These are phyloP conservation scores for Prionace glauca DNA, from an alignment of 2,797 vertebrate genomes.

Conservation along the genomic window DNA sequence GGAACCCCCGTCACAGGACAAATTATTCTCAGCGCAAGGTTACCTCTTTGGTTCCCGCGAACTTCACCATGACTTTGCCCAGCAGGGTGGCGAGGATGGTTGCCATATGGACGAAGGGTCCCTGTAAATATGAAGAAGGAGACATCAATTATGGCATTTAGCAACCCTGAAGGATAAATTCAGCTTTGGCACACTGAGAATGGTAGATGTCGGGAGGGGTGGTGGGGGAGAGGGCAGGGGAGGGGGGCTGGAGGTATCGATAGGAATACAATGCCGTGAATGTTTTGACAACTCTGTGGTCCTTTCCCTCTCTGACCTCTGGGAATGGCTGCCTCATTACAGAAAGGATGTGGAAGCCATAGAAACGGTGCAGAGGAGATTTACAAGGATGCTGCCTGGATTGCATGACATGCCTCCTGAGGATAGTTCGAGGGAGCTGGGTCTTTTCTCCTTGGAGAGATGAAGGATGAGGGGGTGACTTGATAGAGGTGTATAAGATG, in stretches of 20 bases:
- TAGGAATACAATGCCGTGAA: not conserved
- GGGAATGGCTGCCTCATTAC: not conserved
- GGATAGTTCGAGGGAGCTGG: no score
- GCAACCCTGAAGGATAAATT: not conserved
- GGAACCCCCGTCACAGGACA: not conserved
- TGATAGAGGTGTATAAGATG: no score
- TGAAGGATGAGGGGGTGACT: no score
- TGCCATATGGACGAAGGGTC: constrained; percentile 47
- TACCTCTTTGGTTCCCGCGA: constrained; percentile 44
- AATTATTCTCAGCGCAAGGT: not conserved
- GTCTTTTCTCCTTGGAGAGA: no score
- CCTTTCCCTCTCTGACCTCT: not conserved
- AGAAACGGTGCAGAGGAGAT: no score
- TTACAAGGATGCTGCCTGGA: no score
- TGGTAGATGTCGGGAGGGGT: not conserved
- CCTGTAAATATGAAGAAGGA: constrained; percentile 30
- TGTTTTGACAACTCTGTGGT: not conserved
- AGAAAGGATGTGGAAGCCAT: no score
- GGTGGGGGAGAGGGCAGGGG: not conserved
- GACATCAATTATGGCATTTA: not conserved
- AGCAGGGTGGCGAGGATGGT: constrained; percentile 44
- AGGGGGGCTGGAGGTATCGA: not conserved
- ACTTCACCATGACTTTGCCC: constrained; percentile 43
- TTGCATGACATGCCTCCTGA: no score
- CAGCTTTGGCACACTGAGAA: not conserved